Evolutionary conservation across 2,113 vertebrate genomes (phyloP).

Genomic region (Macquaria australasica): DNA sequence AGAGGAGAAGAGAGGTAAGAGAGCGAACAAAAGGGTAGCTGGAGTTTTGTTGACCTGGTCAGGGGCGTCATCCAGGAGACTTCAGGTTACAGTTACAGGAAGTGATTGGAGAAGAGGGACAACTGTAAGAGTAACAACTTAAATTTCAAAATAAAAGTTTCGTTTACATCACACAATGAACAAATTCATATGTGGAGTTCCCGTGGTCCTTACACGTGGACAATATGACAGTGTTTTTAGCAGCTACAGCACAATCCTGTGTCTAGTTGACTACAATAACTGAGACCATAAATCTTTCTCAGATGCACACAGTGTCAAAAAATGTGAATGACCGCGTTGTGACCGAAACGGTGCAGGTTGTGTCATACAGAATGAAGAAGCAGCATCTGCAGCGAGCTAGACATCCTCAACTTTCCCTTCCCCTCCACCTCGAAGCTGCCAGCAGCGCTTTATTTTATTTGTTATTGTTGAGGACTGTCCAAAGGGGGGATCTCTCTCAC

Average conservation of each 20-base stretch:
- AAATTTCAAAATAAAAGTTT: too few relatives aligned
- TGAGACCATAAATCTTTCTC: background rate
- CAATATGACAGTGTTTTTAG: background rate
- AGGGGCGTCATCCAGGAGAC: too few relatives aligned
- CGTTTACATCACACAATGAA: too few relatives aligned
- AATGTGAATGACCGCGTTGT: slow-evolving; percentile 1
- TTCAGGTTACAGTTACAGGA: too few relatives aligned
- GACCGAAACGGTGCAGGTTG: slow-evolving; percentile 16
- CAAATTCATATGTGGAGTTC: too few relatives aligned
- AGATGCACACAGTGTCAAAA: slow-evolving; percentile 15
- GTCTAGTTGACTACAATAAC: background rate
- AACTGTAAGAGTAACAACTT: too few relatives aligned
- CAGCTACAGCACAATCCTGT: background rate
- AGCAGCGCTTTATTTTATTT: slow-evolving; percentile 39
- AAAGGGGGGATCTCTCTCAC: slow-evolving; percentile 48
- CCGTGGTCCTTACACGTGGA: too few relatives aligned
- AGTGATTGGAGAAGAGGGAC: too few relatives aligned
- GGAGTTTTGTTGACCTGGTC: too few relatives aligned
- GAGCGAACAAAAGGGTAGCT: too few relatives aligned
- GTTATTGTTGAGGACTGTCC: slow-evolving; percentile 44
- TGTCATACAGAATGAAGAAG: slow-evolving; percentile 12
- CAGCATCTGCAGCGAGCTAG: slow-evolving; percentile 9
- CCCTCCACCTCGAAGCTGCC: slow-evolving; percentile 17
- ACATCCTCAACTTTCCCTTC: slow-evolving; percentile 10
- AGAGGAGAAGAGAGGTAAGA: too few relatives aligned